Percentiles rank a stretch among this genome's conserved stretches.
phyloP scores from a whole-genome alignment of 1,140 invertebrate species.

The Bombus impatiens region DNA sequence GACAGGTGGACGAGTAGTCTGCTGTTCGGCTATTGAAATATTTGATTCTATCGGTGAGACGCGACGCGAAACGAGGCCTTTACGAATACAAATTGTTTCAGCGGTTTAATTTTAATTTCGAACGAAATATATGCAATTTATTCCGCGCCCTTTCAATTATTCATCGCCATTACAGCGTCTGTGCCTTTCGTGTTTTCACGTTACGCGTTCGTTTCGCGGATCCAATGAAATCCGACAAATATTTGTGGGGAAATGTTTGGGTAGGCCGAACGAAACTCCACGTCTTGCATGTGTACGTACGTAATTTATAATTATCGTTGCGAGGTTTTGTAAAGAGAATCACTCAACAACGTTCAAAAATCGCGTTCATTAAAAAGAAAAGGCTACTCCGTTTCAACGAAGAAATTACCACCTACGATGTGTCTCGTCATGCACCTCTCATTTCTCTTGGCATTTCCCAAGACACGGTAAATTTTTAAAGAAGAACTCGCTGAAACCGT shows the following conservation, averaged over 20 bases:
- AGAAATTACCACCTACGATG: neutral
- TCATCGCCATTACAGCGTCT: conserved; percentile 11
- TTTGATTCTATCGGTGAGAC: neutral
- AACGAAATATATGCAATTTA: conserved; percentile 41
- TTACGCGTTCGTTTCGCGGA: neutral
- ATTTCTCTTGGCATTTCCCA: neutral
- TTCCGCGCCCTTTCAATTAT: conserved; percentile 13
- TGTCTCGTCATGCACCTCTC: neutral
- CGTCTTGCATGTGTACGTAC: neutral
- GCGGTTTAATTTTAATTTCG: conserved; percentile 30
- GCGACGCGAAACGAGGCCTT: neutral
- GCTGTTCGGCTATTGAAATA: neutral
- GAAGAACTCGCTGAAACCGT: neutral
- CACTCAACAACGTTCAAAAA: too few species aligned
- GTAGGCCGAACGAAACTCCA: neutral
- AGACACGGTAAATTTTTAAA: neutral
- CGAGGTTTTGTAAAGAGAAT: neutral
- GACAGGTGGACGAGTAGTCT: neutral
- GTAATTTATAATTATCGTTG: neutral
- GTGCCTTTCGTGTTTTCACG: neutral
- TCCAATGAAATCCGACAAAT: conserved; percentile 5
- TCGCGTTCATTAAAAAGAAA: neutral
- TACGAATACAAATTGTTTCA: conserved; percentile 11
- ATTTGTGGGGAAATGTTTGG: conserved; percentile 33
- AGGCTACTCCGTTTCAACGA: neutral